phyloP scores from a whole-genome alignment of 2,113 vertebrate genomes.

The Hydrolagus affinis region DNA sequence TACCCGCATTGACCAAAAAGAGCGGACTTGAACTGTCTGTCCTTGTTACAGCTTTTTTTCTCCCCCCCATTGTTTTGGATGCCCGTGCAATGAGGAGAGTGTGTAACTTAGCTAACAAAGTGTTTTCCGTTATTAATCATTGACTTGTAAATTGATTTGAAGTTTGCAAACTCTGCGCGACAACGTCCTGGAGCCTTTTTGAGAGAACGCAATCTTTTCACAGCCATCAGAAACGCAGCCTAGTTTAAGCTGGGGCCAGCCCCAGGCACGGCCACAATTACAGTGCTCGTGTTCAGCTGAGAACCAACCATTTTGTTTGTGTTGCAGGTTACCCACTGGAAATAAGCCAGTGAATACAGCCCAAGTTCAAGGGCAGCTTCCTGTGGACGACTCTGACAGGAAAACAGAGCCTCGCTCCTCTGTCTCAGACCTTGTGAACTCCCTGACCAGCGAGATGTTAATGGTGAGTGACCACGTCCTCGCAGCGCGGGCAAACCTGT shows the following conservation, averaged over 20 bases:
- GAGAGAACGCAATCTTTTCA: neutral
- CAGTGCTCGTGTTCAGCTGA: neutral
- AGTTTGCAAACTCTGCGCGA: neutral
- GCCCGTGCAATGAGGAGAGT: neutral
- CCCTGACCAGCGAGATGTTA: constrained; percentile 94
- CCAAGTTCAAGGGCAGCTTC: constrained; percentile 65
- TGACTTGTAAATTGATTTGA: neutral
- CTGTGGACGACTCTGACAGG: constrained; percentile 69
- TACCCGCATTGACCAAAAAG: neutral
- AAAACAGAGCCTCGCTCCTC: constrained; percentile 81
- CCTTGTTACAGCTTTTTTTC: neutral
- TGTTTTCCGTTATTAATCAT: constrained; percentile 1
- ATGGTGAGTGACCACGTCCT: constrained; percentile 70
- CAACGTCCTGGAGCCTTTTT: neutral
- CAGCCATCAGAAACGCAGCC: too few relatives aligned
- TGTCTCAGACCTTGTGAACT: constrained; percentile 89
- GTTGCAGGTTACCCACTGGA: constrained; percentile 63
- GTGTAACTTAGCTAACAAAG: neutral
- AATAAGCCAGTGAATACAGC: constrained; percentile 73
- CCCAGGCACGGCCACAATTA: neutral
- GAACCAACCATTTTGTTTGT: constrained; percentile 36
- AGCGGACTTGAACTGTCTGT: neutral
- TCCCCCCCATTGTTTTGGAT: neutral
- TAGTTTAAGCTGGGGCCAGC: neutral
- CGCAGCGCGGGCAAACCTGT: neutral